A percentile compares a stretch with the other conserved stretches of the same genome.
phyloP scores from a whole-genome alignment of 2,113 vertebrate species.

The Hystrix brachyura region DNA sequence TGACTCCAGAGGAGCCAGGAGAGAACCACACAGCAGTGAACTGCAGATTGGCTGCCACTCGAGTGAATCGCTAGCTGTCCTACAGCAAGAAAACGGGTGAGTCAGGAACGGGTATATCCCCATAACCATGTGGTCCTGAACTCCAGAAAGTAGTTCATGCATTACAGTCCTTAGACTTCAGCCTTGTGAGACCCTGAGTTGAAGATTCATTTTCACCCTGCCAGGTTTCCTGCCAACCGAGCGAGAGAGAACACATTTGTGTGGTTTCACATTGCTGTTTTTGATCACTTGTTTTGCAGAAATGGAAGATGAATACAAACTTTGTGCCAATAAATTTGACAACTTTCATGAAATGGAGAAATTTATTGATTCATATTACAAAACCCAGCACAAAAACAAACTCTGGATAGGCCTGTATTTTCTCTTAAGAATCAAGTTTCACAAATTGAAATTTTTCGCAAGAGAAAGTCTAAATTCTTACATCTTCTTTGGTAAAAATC shows the following conservation, averaged over 20 bases:
- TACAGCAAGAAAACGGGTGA: neutral
- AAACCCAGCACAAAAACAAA: neutral
- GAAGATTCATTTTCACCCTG: neutral
- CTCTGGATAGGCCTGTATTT: neutral
- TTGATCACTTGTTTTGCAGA: neutral
- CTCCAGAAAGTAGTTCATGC: neutral
- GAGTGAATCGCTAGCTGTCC: neutral
- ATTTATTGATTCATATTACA: neutral
- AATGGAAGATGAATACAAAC: neutral
- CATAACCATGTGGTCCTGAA: neutral
- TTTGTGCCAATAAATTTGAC: neutral
- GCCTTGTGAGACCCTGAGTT: neutral
- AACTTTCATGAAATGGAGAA: neutral
- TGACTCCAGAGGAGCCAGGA: neutral
- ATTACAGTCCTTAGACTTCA: neutral
- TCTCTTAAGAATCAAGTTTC: neutral
- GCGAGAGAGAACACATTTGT: neutral
- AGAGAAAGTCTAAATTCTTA: neutral
- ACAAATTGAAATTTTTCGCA: neutral
- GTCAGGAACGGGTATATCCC: neutral
- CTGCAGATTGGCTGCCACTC: neutral
- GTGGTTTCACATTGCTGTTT: neutral
- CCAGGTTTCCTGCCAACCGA: neutral
- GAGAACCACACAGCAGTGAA: neutral
- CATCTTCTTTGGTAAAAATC: neutral